Conservation (phyloP, 23 tunicate genomes). For the Pegea sp. region DNA sequence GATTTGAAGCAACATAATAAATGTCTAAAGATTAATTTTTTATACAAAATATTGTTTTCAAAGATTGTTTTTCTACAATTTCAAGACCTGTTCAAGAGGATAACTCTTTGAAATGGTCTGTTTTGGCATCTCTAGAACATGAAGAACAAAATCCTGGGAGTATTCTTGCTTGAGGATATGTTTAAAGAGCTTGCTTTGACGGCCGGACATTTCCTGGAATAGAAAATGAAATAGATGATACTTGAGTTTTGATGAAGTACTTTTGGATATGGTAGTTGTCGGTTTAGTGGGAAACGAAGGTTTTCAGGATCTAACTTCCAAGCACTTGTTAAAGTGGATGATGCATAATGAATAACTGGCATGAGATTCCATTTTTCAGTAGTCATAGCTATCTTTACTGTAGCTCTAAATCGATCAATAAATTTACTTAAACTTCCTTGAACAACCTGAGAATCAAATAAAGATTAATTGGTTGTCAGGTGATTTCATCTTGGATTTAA, state of each 20-base stretch:
- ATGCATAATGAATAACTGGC: conserved; percentile 53
- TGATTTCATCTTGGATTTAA: no score
- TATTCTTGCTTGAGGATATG: conserved; percentile 37
- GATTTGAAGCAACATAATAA: no score
- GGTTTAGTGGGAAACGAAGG: conserved; percentile 25
- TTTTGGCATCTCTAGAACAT: conserved; percentile 36
- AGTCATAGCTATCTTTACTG: conserved; percentile 52
- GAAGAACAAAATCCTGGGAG: conserved; percentile 52
- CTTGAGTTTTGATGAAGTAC: background rate
- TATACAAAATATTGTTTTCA: no score
- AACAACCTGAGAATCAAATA: conserved; percentile 17
- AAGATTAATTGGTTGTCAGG: background rate
- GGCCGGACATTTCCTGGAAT: conserved; percentile 42
- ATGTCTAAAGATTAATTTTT: no score
- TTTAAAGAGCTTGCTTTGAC: conserved; percentile 29
- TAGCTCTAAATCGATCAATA: conserved; percentile 69
- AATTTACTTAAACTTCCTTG: conserved; percentile 31
- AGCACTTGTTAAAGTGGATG: conserved; percentile 24
- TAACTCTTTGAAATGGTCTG: conserved; percentile 33
- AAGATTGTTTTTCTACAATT: no score
- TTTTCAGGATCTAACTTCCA: conserved; percentile 68
- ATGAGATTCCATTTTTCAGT: conserved; percentile 45
- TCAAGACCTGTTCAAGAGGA: conserved; percentile 26
- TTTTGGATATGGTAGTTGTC: conserved; percentile 61
- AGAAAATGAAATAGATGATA: background rate